Base-by-base conservation (phyloP, 2,113 vertebrate genomes). In the Podilymbus podiceps region DNA sequence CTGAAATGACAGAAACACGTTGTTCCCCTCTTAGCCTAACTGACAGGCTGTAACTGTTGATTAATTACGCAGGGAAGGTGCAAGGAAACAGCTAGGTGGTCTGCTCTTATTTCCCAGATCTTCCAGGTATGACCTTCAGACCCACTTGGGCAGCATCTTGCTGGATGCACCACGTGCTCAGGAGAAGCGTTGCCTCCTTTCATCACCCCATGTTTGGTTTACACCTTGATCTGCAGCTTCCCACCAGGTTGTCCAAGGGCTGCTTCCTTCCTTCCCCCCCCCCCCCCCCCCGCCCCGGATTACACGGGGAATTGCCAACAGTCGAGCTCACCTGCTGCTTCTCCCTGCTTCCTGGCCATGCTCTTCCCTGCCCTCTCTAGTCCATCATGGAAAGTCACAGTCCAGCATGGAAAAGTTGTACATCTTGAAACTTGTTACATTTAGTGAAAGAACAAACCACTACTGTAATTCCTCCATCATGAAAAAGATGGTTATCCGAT, bases 111-210 rank as follows among this genome's bases (percentile, higher is more conserved):
- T 67, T 63, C 66, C 77, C 73, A 22, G 18, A 78, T 64, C 42
- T 31, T 58, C 30, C 59, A 30, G 72, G 18, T 21, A 40, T 0
- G 11, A 77, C 58, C 62, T 42, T 35, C 55, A 42, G 62, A 17
- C n/a, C 42, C 1, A 2, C 18, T 1, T 1, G 14, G 44, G 67
- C 42, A 78, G 66, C 46, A 42, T 7, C 84, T n/a, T 13, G 19
- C 28, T 13, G 42, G n/a, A 46, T 5, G n/a, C 1, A 2, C 31
- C 1, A 2, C 2, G 1, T 2, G 7, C 21, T 30, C 56, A 38
- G 67, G 15, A 28, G 25, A 67, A 38, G 27, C 7, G 0, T 53
- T 0, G 0, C 25, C 59, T 24, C 64, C 47, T n/a, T 44, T 66
- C 40, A 11, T 13, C 21, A 38, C 24, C 35, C 35, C 1, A 0